A percentile compares a stretch with the other conserved stretches of the same genome.
phyloP scores from a whole-genome alignment of 2,888 invertebrate species.

The Diplazon laetatorius region DNA sequence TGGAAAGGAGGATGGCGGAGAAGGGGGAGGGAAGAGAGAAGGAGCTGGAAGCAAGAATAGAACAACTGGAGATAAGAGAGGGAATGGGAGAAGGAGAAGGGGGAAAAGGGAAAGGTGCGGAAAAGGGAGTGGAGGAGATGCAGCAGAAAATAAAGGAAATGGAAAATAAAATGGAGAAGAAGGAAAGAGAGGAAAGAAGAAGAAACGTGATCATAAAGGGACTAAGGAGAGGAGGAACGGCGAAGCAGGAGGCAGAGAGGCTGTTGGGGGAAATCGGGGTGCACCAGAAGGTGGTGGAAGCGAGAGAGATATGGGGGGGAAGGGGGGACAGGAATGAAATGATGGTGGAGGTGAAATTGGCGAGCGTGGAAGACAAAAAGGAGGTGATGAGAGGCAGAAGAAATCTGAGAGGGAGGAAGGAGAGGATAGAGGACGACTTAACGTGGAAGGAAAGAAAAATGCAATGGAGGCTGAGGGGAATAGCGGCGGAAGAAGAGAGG shows the following conservation, averaged over 20 bases:
- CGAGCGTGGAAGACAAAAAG: background rate
- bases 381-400: background rate
- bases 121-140: background rate
- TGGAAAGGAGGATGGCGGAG: background rate
- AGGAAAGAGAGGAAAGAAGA: constrained; percentile 2
- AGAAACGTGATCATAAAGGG: constrained; percentile 7
- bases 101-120: background rate
- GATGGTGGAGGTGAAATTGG: background rate
- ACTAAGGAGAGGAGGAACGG: background rate
- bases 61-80: background rate
- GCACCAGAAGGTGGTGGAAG: background rate
- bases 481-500: no score
- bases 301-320: background rate
- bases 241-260: constrained; percentile 1
- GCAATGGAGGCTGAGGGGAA: no score
- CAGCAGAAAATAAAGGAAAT: background rate
- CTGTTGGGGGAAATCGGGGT: background rate
- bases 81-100: background rate
- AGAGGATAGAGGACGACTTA: background rate
- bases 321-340: background rate
- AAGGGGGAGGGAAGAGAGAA: background rate
- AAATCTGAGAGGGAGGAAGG: background rate
- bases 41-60: background rate
- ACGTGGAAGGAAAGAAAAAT: background rate
- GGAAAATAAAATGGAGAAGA: constrained; percentile 1